Conservation (phyloP, 2,797 vertebrate species). For the Oreonectes daqikongensis region DNA sequence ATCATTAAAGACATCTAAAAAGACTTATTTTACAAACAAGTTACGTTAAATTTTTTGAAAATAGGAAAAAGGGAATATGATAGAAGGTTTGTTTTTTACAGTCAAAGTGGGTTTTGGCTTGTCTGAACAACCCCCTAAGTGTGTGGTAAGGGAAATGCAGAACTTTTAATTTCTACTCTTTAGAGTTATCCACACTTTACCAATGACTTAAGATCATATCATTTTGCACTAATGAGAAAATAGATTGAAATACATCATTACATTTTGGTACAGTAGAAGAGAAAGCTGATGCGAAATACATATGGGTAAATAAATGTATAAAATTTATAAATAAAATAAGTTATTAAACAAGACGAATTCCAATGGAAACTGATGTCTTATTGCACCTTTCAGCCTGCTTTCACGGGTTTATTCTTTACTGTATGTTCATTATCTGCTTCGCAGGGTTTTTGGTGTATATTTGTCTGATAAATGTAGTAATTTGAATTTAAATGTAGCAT, state of each 20-base stretch:
- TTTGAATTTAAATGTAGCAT: slow-evolving; percentile 29
- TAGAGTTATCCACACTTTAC: not conserved
- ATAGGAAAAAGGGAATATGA: not conserved
- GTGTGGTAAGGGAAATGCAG: no score
- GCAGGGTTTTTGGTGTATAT: slow-evolving; percentile 36
- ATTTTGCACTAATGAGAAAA: slow-evolving; percentile 13
- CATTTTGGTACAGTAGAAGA: not conserved
- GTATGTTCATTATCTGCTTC: not conserved
- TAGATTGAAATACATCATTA: not conserved
- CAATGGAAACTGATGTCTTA: slow-evolving; percentile 4
- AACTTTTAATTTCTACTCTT: not conserved
- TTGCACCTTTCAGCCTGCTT: slow-evolving; percentile 16
- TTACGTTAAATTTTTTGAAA: not conserved
- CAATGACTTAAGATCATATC: not conserved
- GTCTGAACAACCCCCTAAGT: no score
- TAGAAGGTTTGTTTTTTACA: not conserved
- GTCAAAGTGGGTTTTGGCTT: no score
- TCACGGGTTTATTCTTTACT: slow-evolving; percentile 14
- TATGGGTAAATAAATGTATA: not conserved
- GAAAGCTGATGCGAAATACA: not conserved
- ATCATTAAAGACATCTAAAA: not conserved
- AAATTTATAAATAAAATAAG: not conserved
- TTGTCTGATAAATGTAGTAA: no score
- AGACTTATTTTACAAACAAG: not conserved
- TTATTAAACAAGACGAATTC: not conserved